A percentile compares a stretch with the other conserved stretches of the same genome.
These are phyloP conservation scores for Passer domesticus DNA, from an alignment of 2,113 vertebrate genomes.

Conservation along the genomic window DNA sequence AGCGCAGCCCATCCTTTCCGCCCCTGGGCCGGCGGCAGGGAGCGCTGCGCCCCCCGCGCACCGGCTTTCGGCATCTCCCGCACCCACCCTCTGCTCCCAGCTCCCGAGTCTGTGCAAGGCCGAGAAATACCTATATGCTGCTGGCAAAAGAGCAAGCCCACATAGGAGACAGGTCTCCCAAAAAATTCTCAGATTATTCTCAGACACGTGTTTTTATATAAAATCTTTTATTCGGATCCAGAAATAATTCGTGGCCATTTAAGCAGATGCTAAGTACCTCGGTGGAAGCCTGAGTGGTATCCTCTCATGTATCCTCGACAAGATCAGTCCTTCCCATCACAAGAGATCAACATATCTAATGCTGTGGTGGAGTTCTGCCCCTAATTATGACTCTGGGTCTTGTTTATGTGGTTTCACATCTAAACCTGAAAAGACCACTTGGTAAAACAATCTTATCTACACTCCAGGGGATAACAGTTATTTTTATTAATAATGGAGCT, in stretches of 20 bases:
- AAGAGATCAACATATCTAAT: not conserved
- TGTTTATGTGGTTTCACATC: not conserved
- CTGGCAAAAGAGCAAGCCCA: not conserved
- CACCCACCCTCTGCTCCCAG: fast-evolving
- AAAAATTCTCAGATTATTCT: not conserved
- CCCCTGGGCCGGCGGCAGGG: not conserved
- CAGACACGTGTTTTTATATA: fast-evolving
- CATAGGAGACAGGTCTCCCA: fast-evolving
- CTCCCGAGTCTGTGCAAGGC: not conserved
- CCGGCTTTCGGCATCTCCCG: fast-evolving
- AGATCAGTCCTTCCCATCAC: not conserved
- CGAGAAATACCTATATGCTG: fast-evolving
- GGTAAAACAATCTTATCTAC: conserved; percentile 45
- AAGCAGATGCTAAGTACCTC: not conserved
- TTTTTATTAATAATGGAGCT: conserved; percentile 28
- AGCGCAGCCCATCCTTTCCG: not conserved
- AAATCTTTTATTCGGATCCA: not conserved
- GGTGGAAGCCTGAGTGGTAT: not conserved
- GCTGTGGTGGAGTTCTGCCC: not conserved
- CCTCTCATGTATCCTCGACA: not conserved
- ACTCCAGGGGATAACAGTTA: conserved; percentile 4
- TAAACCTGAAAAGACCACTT: conserved; percentile 12
- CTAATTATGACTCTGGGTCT: not conserved
- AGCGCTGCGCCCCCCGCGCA: not conserved
- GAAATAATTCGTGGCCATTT: not conserved